A percentile compares a stretch with the other conserved stretches of the same genome.
Evolutionary conservation across 2,888 invertebrate species (phyloP).

Genomic region (Candidula unifasciata): DNA sequence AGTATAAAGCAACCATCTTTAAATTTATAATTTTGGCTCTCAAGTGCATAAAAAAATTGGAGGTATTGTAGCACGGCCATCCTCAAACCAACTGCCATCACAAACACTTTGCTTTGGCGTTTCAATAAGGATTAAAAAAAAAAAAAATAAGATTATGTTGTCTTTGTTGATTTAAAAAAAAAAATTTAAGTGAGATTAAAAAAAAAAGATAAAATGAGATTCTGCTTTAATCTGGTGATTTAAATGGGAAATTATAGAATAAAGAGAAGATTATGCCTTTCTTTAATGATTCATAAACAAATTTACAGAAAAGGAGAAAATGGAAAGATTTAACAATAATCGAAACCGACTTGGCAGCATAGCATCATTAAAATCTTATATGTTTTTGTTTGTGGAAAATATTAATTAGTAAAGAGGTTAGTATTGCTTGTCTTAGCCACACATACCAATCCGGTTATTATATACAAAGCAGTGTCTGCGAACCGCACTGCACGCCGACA

Average conservation of each 20-base stretch:
- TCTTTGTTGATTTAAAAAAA: too few relatives aligned
- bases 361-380: conserved; percentile 24
- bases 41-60: background rate
- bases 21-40: background rate
- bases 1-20: too few relatives aligned
- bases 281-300: background rate
- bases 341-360: conserved; percentile 40
- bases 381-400: background rate
- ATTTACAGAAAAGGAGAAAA: background rate
- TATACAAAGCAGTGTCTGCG: conserved; percentile 74
- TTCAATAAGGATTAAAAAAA: background rate
- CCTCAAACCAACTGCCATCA: conserved; percentile 26
- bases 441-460: conserved; percentile 71
- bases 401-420: conserved; percentile 31
- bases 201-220: too few relatives aligned
- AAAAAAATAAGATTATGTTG: background rate
- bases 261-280: background rate
- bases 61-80: background rate
- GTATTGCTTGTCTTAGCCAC: conserved; percentile 51
- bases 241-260: too few relatives aligned
- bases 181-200: too few relatives aligned
- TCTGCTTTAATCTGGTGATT: too few relatives aligned
- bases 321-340: background rate
- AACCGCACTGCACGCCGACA: conserved; percentile 74
- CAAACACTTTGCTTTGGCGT: background rate